Percentiles rank a stretch among this genome's conserved stretches.
phyloP scores from a whole-genome alignment of 2,888 invertebrate species.

The Lagria hirta region DNA sequence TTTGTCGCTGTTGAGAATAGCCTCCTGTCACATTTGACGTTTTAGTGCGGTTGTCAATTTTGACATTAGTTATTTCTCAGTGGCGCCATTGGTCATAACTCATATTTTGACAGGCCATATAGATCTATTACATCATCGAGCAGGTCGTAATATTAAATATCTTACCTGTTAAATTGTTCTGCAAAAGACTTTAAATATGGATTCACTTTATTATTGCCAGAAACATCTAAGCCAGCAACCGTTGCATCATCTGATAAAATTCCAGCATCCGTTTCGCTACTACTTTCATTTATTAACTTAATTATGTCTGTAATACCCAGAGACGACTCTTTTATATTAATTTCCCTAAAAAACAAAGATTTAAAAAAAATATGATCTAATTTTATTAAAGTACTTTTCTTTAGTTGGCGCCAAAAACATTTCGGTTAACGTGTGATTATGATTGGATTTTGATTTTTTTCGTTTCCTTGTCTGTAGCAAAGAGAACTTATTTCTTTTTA shows the following conservation, averaged over 20 bases:
- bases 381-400: constrained; percentile 7
- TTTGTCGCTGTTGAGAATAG: too few species aligned
- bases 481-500: constrained; percentile 7
- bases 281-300: constrained; percentile 15
- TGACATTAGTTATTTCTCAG: too few species aligned
- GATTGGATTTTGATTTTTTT: constrained; percentile 21
- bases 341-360: constrained; percentile 11
- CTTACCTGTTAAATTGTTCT: constrained; percentile 12
- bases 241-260: constrained; percentile 9
- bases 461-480: constrained; percentile 8
- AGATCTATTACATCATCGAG: too few species aligned
- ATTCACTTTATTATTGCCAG: neutral
- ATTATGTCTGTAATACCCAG: constrained; percentile 14
- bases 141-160: neutral
- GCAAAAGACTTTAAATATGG: too few species aligned
- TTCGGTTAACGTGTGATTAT: constrained; percentile 35
- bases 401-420: constrained; percentile 27
- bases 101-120: too few species aligned
- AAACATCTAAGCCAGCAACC: constrained; percentile 2
- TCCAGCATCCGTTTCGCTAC: constrained; percentile 6
- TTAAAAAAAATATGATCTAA: constrained; percentile 1
- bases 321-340: constrained; percentile 14
- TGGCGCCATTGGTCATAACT: too few species aligned
- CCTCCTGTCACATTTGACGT: too few species aligned
- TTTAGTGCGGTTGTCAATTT: too few species aligned